Base-by-base conservation (phyloP, 2,797 vertebrate genomes). In the Pelobates cultripes region DNA sequence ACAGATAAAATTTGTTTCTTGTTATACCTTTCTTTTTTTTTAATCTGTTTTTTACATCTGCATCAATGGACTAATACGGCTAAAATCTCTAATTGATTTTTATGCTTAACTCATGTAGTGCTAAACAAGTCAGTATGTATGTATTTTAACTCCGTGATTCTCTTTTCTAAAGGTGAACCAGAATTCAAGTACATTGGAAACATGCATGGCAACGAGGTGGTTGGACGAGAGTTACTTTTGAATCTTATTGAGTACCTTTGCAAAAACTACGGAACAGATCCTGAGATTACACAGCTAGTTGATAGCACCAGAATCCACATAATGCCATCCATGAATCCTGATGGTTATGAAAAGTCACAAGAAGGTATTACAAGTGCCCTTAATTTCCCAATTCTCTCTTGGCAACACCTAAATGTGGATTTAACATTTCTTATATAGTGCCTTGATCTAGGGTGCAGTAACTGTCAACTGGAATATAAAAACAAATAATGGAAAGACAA, bases 131-230 rank as follows among this genome's bases (percentile, higher is more conserved):
- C 47, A 51, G 1, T 51, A 5, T 10, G 5, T 51, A 10, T 3
- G 47, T 51, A 51, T 51, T 51, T 10, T 51, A 51, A 51, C 5
- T 10, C 5, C 47, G 47, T 51, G 2, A 28, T 28, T 28, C 28
- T 15, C 13, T 43, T 74, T 1, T 75, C 53, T 85, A 57, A 88
- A 99, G 98, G 97, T 81, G 97, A 99, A 87, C 97, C 98, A 0
- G 98, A 99, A 91, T 99, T 99, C 87, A 99, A 99, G 84, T 99
- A 98, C 85, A 92, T 99, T 0, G 98, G 92, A 78, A 99, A 99
- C 91, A 99, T 99, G 98, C 98, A 99, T 0, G 98, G 98, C 8
- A 99, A 99, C 75, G 98, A 99, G 88, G 98, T 99, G 75, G 97
- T 99, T 64, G 97, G 97, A 17, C 90, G 97, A 41, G 98, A 99